A percentile compares a stretch with the other conserved stretches of the same genome.
Conservation (phyloP, 2,888 invertebrate species). For the Ophonus ardosiacus region DNA sequence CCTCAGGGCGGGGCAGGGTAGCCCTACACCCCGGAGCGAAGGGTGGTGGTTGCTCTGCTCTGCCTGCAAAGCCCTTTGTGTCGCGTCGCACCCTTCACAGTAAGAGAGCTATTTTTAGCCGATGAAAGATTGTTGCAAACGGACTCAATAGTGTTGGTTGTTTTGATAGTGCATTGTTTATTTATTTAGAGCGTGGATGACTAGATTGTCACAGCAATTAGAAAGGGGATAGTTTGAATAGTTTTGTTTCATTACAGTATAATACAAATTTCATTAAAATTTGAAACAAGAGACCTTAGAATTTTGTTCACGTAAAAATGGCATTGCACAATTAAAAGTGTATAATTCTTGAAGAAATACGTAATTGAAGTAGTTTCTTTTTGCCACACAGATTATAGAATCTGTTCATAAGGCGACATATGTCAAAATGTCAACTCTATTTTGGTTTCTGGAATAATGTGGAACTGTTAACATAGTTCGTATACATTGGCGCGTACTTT, state of each 20-base stretch:
- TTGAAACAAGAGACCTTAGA: too few species aligned
- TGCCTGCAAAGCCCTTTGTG: slow-evolving; percentile 41
- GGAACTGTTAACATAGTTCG: too few species aligned
- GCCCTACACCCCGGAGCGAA: not conserved
- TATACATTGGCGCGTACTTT: too few species aligned
- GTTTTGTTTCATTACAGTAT: not conserved
- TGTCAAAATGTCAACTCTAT: too few species aligned
- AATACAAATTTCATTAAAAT: too few species aligned
- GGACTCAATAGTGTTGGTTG: not conserved
- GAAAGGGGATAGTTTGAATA: not conserved
- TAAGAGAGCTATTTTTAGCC: not conserved
- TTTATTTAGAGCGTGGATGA: not conserved
- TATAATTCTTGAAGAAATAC: too few species aligned
- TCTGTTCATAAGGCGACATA: too few species aligned
- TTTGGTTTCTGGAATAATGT: too few species aligned
- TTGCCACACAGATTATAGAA: too few species aligned
- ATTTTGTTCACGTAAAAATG: too few species aligned
- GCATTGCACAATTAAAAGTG: too few species aligned
- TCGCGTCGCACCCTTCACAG: slow-evolving; percentile 8
- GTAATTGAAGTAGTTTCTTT: too few species aligned
- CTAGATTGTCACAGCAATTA: not conserved
- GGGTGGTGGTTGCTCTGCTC: slow-evolving; percentile 6
- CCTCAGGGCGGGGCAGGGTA: not conserved
- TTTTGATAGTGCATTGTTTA: not conserved
- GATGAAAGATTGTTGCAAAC: not conserved